These are phyloP conservation scores for Micrasema minimum DNA, from an alignment of 1,140 invertebrate genomes.

Conservation along the genomic window DNA sequence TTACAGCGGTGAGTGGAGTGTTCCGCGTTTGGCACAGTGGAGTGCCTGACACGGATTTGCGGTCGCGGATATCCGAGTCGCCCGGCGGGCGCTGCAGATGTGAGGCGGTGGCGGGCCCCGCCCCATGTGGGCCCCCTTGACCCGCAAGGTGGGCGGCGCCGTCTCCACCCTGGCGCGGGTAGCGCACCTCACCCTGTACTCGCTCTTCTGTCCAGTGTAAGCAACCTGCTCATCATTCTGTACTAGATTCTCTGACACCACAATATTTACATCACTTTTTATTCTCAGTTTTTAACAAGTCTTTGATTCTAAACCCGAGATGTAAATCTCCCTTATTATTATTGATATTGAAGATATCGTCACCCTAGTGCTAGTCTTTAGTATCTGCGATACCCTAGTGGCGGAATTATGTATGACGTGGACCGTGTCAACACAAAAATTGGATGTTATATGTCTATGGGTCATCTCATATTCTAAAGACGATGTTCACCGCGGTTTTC, in stretches of 20 bases:
- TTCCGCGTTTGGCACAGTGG: constrained; percentile 1
- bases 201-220: constrained; percentile 54
- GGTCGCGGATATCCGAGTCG: not conserved
- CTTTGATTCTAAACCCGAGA: too few relatives aligned
- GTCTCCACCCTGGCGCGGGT: constrained; percentile 48
- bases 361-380: too few relatives aligned
- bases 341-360: too few relatives aligned
- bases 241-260: not conserved
- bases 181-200: constrained; percentile 50
- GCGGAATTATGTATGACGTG: too few relatives aligned
- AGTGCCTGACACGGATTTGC: constrained; percentile 18
- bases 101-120: constrained; percentile 31
- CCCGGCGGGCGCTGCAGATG: constrained; percentile 13
- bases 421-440: too few relatives aligned
- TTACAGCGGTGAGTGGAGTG: not conserved
- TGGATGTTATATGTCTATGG: too few relatives aligned
- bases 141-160: constrained; percentile 51
- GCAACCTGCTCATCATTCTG: not conserved
- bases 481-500: too few relatives aligned
- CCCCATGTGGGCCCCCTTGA: constrained; percentile 47
- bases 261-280: too few relatives aligned
- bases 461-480: too few relatives aligned
- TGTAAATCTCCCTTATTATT: too few relatives aligned
- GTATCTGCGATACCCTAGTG: too few relatives aligned
- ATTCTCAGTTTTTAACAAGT: too few relatives aligned